Percentiles rank a stretch among this genome's conserved stretches.
These are phyloP conservation scores for Chelidonichthys spinosus DNA, from an alignment of 2,797 vertebrate genomes.

Conservation along the genomic window DNA sequence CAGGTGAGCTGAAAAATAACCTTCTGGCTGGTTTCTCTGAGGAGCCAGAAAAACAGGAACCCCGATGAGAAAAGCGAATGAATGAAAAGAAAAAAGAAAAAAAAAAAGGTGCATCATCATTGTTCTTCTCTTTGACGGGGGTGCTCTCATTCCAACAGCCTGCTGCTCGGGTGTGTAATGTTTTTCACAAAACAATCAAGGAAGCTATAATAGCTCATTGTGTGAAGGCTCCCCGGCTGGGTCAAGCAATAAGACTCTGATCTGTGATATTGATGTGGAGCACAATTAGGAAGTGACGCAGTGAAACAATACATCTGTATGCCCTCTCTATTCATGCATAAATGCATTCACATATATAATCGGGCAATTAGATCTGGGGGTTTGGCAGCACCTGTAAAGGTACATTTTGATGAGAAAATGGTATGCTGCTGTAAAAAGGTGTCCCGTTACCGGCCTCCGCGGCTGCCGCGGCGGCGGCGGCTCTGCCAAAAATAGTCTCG, in stretches of 20 bases:
- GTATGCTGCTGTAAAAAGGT: constrained; percentile 40
- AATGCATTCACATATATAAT: constrained; percentile 43
- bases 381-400: constrained; percentile 48
- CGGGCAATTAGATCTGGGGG: constrained; percentile 21
- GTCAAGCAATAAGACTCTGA: constrained; percentile 37
- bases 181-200: constrained; percentile 60
- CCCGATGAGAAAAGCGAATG: constrained; percentile 31
- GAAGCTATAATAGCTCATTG: constrained; percentile 42
- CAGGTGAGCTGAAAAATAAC: constrained; percentile 73
- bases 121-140: constrained; percentile 40
- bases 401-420: constrained; percentile 47
- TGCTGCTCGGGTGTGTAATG: constrained; percentile 21
- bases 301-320: constrained; percentile 18
- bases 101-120: constrained; percentile 5
- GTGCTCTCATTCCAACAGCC: constrained; percentile 34
- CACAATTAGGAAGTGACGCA: constrained; percentile 20
- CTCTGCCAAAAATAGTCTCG: constrained; percentile 66
- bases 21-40: constrained; percentile 50
- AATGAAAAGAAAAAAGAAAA: constrained; percentile 7
- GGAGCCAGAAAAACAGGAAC: constrained; percentile 31
- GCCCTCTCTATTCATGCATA: constrained; percentile 36
- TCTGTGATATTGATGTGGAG: constrained; percentile 19
- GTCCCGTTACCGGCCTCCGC: constrained; percentile 37
- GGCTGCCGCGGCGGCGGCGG: constrained; percentile 27
- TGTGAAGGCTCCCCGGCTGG: constrained; percentile 28